Evolutionary conservation across 1,140 invertebrate genomes (phyloP), one percentile per base, ranked within the genome.

Genomic region (Drusus annulatus): DNA sequence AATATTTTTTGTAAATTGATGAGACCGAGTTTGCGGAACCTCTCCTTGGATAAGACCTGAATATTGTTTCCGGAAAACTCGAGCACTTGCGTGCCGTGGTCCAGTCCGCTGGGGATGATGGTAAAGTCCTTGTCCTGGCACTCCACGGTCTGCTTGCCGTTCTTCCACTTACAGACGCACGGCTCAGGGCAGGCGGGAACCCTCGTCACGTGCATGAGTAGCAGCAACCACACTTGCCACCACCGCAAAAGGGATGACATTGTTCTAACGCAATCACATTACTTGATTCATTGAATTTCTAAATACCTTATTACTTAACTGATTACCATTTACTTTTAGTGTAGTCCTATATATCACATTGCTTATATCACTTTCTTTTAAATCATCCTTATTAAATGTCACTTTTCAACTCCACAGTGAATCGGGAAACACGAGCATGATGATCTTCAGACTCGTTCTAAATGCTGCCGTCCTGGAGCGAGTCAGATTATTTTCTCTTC

Each of bases 91-190:
- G 96, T 97, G 83, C 94, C 95, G n/a, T 94, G 93, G 84, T 96
- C 94, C 83, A 98, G 93, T 28, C 94, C 94, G 80, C 93, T 92
- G 0, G 97, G 97, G 56, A 96, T 92, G 5, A 92, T 90, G 52
- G 93, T 92, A n/a, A 96, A 88, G 45, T 92, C 92, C 86, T 94
- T 93, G 60, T 94, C 93, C 13, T 93, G 91, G 88, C 96, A 98
- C 86, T 97, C 96, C 3, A 97, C 96, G 79, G 95, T 95, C 85
- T 96, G 93, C 86, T 98, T 98, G 1, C 96, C 96, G 85, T 94
- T 93, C 87, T 97, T 97, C 96, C 96, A 97, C 85, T 96, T 97
- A 89, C 96, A 98, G 13, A 92, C 90, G 87, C 96, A 98, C 36
- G 91, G 88, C 54, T 92, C 91, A 0, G 96, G 96, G 86, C 96